These are phyloP conservation scores for Sericinus montela DNA, from an alignment of 2,888 invertebrate species.

Conservation along the genomic window DNA sequence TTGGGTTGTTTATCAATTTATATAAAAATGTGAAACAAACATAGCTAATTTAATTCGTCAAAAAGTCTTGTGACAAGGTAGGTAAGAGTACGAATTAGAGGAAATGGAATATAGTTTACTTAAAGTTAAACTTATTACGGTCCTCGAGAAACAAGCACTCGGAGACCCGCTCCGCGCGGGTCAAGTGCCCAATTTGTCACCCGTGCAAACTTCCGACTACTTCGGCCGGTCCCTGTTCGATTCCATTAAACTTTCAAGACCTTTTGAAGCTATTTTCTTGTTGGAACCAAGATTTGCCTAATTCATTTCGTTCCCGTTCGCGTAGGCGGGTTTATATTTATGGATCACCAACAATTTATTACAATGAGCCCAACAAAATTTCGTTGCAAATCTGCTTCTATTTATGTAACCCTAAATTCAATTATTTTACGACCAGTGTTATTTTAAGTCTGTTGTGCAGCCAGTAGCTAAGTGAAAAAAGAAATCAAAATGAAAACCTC, in stretches of 20 bases:
- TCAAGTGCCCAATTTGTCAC: conserved; percentile 80
- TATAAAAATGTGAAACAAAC: conserved; percentile 25
- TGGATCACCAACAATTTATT: neutral
- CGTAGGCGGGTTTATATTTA: conserved; percentile 4
- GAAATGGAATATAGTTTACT: conserved; percentile 78
- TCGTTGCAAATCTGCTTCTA: neutral
- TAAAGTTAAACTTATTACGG: conserved; percentile 79
- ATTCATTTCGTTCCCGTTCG: conserved; percentile 51
- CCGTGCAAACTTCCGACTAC: conserved; percentile 74
- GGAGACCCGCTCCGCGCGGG: conserved; percentile 67
- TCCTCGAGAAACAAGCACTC: conserved; percentile 72
- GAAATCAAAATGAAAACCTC: conserved; percentile 59
- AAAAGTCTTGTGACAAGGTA: conserved; percentile 52
- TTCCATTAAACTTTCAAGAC: conserved; percentile 79
- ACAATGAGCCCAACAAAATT: no score
- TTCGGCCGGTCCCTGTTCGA: conserved; percentile 67
- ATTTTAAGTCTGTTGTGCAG: conserved; percentile 29
- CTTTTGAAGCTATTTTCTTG: conserved; percentile 76
- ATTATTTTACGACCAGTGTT: conserved; percentile 17
- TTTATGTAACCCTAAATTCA: conserved; percentile 11
- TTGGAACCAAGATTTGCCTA: conserved; percentile 73
- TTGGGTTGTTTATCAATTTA: no score
- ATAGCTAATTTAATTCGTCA: conserved; percentile 55
- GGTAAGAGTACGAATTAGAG: conserved; percentile 68
- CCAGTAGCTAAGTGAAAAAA: conserved; percentile 41